A percentile compares a stretch with the other conserved stretches of the same genome.
phyloP scores from a whole-genome alignment of 1,140 invertebrate species.

The Drosophila subpulchrella region DNA sequence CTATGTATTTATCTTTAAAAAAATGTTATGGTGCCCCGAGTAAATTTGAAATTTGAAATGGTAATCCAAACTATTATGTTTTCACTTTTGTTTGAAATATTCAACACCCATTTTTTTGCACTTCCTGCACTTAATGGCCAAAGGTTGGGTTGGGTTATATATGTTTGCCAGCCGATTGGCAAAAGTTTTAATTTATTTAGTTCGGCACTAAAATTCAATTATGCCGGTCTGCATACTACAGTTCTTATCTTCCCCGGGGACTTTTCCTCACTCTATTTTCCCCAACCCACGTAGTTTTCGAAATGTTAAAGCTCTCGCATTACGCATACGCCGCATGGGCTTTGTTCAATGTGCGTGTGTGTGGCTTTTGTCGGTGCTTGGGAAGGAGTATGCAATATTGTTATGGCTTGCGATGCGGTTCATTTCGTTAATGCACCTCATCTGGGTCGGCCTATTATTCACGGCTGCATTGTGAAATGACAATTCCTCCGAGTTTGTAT shows the following conservation, averaged over 20 bases:
- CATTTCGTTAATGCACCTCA: conserved; percentile 79
- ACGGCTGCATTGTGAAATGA: conserved; percentile 61
- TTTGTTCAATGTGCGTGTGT: not conserved
- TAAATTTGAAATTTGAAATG: not conserved
- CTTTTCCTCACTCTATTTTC: not conserved
- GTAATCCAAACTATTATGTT: not conserved
- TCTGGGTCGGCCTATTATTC: conserved; percentile 71
- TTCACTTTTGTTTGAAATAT: not conserved
- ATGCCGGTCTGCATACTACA: not conserved
- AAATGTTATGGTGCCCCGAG: no score
- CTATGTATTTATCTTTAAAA: no score
- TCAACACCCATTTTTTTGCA: not conserved
- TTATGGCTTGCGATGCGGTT: conserved; percentile 71
- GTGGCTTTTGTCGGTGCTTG: conserved; percentile 5
- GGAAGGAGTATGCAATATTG: conserved; percentile 27
- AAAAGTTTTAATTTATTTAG: conserved; percentile 15
- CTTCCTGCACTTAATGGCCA: not conserved
- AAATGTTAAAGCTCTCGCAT: conserved; percentile 36
- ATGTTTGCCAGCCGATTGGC: not conserved
- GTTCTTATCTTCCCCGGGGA: not conserved
- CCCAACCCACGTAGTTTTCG: conserved; percentile 3
- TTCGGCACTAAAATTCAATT: conserved; percentile 11
- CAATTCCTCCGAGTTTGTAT: conserved; percentile 31
- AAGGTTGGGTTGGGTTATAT: conserved; percentile 1
- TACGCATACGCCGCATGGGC: conserved; percentile 59